A percentile compares a stretch with the other conserved stretches of the same genome.
Conservation (phyloP, 2,888 invertebrate species). For the Plusia festucae region DNA sequence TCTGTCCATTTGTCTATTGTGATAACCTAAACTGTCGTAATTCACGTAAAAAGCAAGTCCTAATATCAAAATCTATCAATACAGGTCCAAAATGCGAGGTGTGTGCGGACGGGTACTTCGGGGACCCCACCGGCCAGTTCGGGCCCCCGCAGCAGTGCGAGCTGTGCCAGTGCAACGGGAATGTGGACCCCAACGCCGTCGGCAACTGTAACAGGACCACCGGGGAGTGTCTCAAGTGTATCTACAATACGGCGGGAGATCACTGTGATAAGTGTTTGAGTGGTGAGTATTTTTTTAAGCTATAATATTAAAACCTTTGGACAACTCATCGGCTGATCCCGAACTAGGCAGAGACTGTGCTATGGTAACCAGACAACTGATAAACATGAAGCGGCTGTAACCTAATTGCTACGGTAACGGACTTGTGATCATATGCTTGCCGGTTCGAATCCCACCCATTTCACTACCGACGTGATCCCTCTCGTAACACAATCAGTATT, state of each 20-base stretch:
- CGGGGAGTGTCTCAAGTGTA: slow-evolving; percentile 98
- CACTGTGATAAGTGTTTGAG: slow-evolving; percentile 97
- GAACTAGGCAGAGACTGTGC: too few relatives aligned
- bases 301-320: too few relatives aligned
- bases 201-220: slow-evolving; percentile 99
- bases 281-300: slow-evolving; percentile 91
- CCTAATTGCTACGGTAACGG: too few relatives aligned
- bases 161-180: slow-evolving; percentile 97
- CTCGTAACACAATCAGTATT: too few relatives aligned
- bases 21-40: too few relatives aligned
- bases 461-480: too few relatives aligned
- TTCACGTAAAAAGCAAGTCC: neutral
- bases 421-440: too few relatives aligned
- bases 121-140: slow-evolving; percentile 95
- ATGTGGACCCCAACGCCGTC: slow-evolving; percentile 98
- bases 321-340: too few relatives aligned
- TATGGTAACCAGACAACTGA: too few relatives aligned
- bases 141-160: slow-evolving; percentile 95
- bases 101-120: slow-evolving; percentile 98
- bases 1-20: too few relatives aligned
- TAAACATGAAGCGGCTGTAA: too few relatives aligned
- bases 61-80: slow-evolving; percentile 10
- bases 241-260: slow-evolving; percentile 97
- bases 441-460: too few relatives aligned
- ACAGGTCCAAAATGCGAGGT: slow-evolving; percentile 94